These are phyloP conservation scores for Zaprionus kolodkinae DNA, from an alignment of 1,140 invertebrate genomes.

Conservation along the genomic window DNA sequence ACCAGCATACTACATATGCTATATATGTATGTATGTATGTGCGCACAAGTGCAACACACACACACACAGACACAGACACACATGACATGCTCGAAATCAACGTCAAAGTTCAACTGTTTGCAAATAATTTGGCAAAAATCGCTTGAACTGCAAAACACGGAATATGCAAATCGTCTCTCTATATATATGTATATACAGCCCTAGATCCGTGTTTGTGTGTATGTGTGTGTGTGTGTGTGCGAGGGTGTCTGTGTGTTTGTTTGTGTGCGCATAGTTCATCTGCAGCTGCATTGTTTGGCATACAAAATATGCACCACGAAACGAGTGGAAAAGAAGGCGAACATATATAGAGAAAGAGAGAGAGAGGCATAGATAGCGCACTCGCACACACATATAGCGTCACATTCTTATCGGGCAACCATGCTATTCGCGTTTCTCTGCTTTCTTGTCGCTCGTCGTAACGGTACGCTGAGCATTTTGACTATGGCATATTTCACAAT, in stretches of 20 bases:
- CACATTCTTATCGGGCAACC: conserved; percentile 56
- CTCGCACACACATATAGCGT: conserved; percentile 16
- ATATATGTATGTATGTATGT: neutral
- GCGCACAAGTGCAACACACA: conserved; percentile 22
- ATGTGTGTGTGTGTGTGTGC: neutral
- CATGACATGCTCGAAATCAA: conserved; percentile 70
- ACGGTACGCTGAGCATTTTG: conserved; percentile 67
- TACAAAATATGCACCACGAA: conserved; percentile 34
- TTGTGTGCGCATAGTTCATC: conserved; percentile 57
- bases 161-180: conserved; percentile 29
- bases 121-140: conserved; percentile 77
- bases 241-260: conserved; percentile 33
- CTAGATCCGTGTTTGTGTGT: conserved; percentile 18
- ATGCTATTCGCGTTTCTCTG: conserved; percentile 61
- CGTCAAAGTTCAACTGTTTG: conserved; percentile 75
- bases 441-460: conserved; percentile 50
- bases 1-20: conserved; percentile 18
- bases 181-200: conserved; percentile 1
- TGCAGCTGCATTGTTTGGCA: conserved; percentile 69
- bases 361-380: neutral
- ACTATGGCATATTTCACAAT: conserved; percentile 62
- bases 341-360: neutral
- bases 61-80: conserved; percentile 25
- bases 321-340: neutral
- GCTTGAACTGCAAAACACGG: conserved; percentile 54